These are phyloP conservation scores for Magallana ariakensis DNA, from an alignment of 1,140 invertebrate species.

Conservation along the genomic window DNA sequence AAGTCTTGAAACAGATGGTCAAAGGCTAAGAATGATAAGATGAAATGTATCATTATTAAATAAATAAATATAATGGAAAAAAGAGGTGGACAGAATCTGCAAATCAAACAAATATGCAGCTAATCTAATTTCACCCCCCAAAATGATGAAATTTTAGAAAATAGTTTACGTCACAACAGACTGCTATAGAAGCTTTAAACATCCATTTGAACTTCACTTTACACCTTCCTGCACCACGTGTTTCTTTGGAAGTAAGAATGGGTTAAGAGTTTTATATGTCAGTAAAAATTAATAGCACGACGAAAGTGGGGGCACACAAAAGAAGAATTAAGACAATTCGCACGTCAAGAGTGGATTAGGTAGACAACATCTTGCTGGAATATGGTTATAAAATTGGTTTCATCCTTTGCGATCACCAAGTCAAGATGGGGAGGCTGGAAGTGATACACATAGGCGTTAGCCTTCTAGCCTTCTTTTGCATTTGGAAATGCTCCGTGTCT, in stretches of 20 bases:
- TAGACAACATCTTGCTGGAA: conserved; percentile 20
- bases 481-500: not conserved
- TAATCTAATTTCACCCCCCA: not conserved
- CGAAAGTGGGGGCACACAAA: not conserved
- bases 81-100: not conserved
- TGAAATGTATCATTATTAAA: too few relatives aligned
- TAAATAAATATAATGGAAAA: not conserved
- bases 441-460: not conserved
- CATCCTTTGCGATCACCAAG: not conserved
- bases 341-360: conserved; percentile 22
- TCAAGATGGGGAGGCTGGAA: conserved; percentile 15
- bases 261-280: not conserved
- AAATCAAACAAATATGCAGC: not conserved
- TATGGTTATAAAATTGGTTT: conserved; percentile 13
- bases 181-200: too few relatives aligned
- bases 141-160: too few relatives aligned
- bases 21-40: too few relatives aligned
- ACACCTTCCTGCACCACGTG: not conserved
- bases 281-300: not conserved
- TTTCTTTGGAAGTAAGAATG: too few relatives aligned
- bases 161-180: not conserved
- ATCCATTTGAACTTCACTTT: not conserved
- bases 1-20: too few relatives aligned
- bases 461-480: not conserved
- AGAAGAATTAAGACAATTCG: not conserved